Conservation (phyloP, 2,888 invertebrate genomes). For the Alsophila aescularia region DNA sequence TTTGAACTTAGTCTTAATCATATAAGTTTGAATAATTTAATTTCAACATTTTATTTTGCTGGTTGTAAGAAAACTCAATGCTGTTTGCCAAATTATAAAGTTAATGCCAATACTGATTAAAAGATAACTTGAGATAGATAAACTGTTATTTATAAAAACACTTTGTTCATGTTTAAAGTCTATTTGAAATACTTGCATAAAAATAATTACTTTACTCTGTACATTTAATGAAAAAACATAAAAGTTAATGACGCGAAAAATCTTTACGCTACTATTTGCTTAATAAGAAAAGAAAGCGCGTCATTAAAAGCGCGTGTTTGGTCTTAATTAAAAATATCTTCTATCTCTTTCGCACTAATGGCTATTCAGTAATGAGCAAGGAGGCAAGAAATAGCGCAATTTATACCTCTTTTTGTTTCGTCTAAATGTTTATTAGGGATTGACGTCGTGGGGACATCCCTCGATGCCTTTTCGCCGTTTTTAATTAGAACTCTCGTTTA, state of each 20-base stretch:
- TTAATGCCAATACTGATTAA: too few relatives aligned
- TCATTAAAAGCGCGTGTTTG: constrained; percentile 49
- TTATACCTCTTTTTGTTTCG: constrained; percentile 47
- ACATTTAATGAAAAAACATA: constrained; percentile 4
- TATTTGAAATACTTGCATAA: neutral
- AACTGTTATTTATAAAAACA: too few relatives aligned
- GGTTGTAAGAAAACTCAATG: too few relatives aligned
- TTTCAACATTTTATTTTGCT: too few relatives aligned
- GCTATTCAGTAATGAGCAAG: constrained; percentile 41
- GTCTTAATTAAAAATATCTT: constrained; percentile 53
- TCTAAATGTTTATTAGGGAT: constrained; percentile 51
- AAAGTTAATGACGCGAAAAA: neutral
- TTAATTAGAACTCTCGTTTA: constrained; percentile 56
- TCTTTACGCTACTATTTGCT: constrained; percentile 35
- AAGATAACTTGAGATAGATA: too few relatives aligned
- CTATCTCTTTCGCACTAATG: constrained; percentile 41
- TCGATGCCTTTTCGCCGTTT: constrained; percentile 47
- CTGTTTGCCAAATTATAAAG: too few relatives aligned
- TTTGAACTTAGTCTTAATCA: too few relatives aligned
- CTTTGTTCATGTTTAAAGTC: too few relatives aligned
- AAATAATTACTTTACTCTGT: neutral
- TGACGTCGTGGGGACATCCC: constrained; percentile 49
- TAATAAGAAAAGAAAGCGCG: constrained; percentile 40
- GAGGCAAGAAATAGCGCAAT: constrained; percentile 41
- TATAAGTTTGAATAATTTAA: too few relatives aligned